Evolutionary conservation across 2,113 vertebrate species (phyloP), one percentile per base, ranked within the genome.

Genomic region (Vireo altiloquus): DNA sequence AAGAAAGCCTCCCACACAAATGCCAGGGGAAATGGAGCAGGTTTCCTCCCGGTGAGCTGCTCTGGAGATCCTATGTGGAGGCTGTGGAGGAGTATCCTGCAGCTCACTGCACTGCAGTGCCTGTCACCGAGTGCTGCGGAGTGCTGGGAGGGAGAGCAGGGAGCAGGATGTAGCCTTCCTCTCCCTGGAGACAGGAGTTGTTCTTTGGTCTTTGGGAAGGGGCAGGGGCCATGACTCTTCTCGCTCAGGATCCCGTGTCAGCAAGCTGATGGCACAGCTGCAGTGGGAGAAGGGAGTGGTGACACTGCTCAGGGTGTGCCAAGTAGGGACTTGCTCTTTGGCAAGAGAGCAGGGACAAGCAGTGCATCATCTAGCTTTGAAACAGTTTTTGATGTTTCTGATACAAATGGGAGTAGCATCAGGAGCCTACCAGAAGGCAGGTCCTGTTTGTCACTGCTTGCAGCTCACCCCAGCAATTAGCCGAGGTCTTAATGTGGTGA

Each of bases 71-170:
- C 59, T 60, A 11, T 2, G 2, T 2, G 0, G 35, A 21, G 42
- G 35, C 57, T 0, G 1, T 11, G 53, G n/a, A 47, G 33, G 17
- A 17, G 20, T 42, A 46, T 87, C 54, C 82, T 18, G 10, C 39
- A 30, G 31, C 44, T 46, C 3, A 0, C 35, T 59, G 81, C 53
- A 19, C 53, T 0, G 0, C 0, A 6, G 9, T 3, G 5, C 42
- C 49, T 1, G 0, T 17, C 68, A 31, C 68, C 0, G 2, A 46
- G 40, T 0, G 0, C 57, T 33, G 39, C 0, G 0, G 24, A 53
- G 44, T 14, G 31, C 59, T 59, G 44, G 47, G 49, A 37, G 35
- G 54, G 33, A 78, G 33, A 9, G 15, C 0, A 1, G 20, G 4
- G 33, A 46, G 65, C 11, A 50, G 50, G 46, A 47, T 1, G 2